Evolutionary conservation across 2,888 invertebrate genomes (phyloP).

Genomic region (Sphaerophoria taeniata): DNA sequence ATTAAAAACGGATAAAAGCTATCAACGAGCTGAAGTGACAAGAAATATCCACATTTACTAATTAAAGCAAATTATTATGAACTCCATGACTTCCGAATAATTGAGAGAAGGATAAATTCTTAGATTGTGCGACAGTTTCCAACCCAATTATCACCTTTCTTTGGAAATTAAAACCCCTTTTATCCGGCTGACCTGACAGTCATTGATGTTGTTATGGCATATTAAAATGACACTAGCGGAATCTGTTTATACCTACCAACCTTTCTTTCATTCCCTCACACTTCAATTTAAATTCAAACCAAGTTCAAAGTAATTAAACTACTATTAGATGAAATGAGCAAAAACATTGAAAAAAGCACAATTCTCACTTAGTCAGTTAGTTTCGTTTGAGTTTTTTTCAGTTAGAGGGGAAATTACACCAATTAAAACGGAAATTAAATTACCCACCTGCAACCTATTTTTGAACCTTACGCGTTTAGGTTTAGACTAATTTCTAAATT

Average conservation of each 20-base stretch:
- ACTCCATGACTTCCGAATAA: background rate
- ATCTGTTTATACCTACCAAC: conserved; percentile 18
- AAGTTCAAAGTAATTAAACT: conserved; percentile 65
- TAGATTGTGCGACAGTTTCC: background rate
- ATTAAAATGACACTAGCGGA: conserved; percentile 28
- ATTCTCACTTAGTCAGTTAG: conserved; percentile 53
- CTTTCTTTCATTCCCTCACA: background rate
- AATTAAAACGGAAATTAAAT: conserved; percentile 73
- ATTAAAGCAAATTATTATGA: conserved; percentile 7
- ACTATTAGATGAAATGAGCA: conserved; percentile 65
- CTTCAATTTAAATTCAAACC: background rate
- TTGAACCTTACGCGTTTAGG: conserved; percentile 52
- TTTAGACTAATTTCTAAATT: conserved; percentile 17
- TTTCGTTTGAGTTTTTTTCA: conserved; percentile 10
- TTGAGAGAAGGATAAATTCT: background rate
- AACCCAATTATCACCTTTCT: background rate
- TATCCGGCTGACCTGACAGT: conserved; percentile 17
- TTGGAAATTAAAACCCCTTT: background rate
- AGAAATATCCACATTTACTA: background rate
- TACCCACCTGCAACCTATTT: conserved; percentile 71
- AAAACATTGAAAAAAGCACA: conserved; percentile 59
- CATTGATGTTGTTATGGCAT: conserved; percentile 55
- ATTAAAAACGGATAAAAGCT: conserved; percentile 8
- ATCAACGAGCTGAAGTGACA: background rate
- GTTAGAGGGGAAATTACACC: conserved; percentile 64